These are phyloP conservation scores for Lymantria monacha DNA, from an alignment of 2,888 invertebrate species.

Conservation along the genomic window DNA sequence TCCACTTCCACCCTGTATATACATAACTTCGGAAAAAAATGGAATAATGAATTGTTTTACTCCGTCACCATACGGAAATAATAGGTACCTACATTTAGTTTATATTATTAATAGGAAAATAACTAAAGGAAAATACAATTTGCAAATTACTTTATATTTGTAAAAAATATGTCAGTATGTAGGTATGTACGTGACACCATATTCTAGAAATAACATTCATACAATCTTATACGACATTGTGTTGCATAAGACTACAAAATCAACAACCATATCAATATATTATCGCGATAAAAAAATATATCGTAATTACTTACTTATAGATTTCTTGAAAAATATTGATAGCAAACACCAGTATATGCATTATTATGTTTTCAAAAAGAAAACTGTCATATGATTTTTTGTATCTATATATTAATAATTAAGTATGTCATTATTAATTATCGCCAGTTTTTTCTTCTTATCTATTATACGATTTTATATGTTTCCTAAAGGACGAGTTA, in stretches of 20 bases:
- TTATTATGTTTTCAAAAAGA: neutral
- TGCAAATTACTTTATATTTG: too few relatives aligned
- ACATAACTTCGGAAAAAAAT: too few relatives aligned
- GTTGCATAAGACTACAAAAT: conserved; percentile 44
- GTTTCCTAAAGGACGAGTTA: too few relatives aligned
- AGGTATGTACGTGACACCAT: conserved; percentile 11
- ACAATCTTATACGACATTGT: conserved; percentile 15
- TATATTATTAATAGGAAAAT: too few relatives aligned
- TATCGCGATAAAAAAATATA: conserved; percentile 36
- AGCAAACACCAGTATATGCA: neutral
- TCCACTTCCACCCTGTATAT: too few relatives aligned
- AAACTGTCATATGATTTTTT: conserved; percentile 28
- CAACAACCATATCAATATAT: conserved; percentile 27
- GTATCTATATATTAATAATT: neutral
- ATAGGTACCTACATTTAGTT: too few relatives aligned
- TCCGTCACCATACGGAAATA: too few relatives aligned
- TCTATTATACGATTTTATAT: too few relatives aligned
- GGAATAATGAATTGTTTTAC: too few relatives aligned
- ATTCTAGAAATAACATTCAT: conserved; percentile 26
- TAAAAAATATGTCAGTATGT: neutral
- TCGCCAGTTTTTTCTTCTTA: too few relatives aligned
- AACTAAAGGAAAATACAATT: too few relatives aligned
- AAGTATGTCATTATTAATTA: too few relatives aligned
- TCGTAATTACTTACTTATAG: conserved; percentile 29
- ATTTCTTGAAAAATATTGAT: conserved; percentile 18